A percentile compares a stretch with the other conserved stretches of the same genome.
phyloP scores from a whole-genome alignment of 2,888 invertebrate genomes.

The Corbicula japonica region DNA sequence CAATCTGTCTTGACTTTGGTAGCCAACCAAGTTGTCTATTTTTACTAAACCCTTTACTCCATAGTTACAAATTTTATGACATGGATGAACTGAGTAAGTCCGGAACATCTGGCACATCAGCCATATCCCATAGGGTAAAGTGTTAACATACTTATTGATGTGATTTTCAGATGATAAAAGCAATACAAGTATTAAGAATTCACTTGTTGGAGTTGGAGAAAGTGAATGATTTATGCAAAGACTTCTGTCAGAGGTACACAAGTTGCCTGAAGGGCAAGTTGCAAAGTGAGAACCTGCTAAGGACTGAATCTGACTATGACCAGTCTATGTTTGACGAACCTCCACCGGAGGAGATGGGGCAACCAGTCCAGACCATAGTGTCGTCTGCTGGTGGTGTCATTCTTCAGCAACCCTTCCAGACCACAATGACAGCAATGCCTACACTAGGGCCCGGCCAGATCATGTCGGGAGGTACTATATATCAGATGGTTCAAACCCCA shows the following conservation, averaged over 20 bases:
- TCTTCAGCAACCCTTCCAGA: conserved; percentile 78
- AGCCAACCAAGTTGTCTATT: too few species aligned
- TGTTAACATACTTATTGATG: background rate
- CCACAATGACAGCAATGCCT: conserved; percentile 81
- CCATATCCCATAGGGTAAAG: too few species aligned
- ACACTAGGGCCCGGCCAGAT: conserved; percentile 85
- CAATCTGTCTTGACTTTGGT: too few species aligned
- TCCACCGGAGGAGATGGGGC: conserved; percentile 49
- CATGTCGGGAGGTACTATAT: conserved; percentile 86
- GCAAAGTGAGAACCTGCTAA: conserved; percentile 85
- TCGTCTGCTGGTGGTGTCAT: conserved; percentile 75
- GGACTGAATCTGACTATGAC: conserved; percentile 76
- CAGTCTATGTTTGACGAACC: conserved; percentile 76
- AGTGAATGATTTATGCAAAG: conserved; percentile 97
- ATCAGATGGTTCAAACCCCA: conserved; percentile 88
- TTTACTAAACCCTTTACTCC: too few species aligned
- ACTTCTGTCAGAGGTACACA: conserved; percentile 96
- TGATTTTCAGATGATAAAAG: conserved; percentile 92
- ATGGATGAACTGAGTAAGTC: too few species aligned
- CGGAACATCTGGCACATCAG: too few species aligned
- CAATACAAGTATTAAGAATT: conserved; percentile 96
- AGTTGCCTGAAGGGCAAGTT: conserved; percentile 93
- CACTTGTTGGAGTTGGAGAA: conserved; percentile 97
- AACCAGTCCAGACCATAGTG: conserved; percentile 59
- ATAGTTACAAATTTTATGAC: too few species aligned